phyloP scores from a whole-genome alignment of 1,140 invertebrate genomes.

The Procambarus virginalis region DNA sequence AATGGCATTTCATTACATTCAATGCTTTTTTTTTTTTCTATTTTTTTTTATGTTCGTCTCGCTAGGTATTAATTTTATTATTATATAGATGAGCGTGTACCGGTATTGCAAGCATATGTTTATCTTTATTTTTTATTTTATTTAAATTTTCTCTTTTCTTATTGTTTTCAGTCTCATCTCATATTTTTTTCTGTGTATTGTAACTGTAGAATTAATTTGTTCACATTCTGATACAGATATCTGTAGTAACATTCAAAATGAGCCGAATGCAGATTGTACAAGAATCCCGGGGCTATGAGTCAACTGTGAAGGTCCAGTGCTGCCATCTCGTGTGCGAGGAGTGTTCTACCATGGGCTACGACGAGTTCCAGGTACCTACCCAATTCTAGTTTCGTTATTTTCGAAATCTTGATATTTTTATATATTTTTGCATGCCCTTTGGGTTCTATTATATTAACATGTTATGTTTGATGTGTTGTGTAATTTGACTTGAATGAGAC shows the following conservation, averaged over 20 bases:
- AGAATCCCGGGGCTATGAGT: conserved; percentile 84
- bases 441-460: not conserved
- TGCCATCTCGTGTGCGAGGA: conserved; percentile 85
- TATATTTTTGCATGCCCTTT: not conserved
- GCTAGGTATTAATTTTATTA: too few relatives aligned
- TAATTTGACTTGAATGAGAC: not conserved
- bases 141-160: not conserved
- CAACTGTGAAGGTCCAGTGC: conserved; percentile 84
- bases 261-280: conserved; percentile 88
- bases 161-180: not conserved
- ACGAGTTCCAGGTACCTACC: conserved; percentile 89
- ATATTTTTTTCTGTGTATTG: not conserved
- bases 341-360: conserved; percentile 90
- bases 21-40: too few relatives aligned
- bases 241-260: conserved; percentile 86
- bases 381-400: not conserved
- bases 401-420: not conserved
- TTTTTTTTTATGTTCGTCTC: too few relatives aligned
- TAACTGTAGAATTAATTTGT: not conserved
- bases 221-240: conserved; percentile 79
- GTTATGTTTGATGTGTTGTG: conserved; percentile 28
- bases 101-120: too few relatives aligned
- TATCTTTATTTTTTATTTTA: too few relatives aligned
- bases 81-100: too few relatives aligned
- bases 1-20: too few relatives aligned